A percentile compares a stretch with the other conserved stretches of the same genome.
Conservation (phyloP, 2,797 vertebrate species). For the Spondyliosoma cantharus region DNA sequence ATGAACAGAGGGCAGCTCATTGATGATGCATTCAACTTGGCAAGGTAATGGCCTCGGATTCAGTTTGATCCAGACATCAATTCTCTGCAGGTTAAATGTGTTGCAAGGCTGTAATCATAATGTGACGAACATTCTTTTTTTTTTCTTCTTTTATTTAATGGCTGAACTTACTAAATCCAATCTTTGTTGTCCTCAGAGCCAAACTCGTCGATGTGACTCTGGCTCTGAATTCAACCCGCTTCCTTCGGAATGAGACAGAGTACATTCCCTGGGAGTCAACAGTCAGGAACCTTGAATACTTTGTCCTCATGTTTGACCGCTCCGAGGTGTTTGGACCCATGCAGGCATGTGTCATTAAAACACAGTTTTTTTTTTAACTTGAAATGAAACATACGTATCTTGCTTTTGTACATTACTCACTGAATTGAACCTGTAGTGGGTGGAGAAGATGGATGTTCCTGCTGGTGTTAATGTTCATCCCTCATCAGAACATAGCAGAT, state of each 20-base stretch:
- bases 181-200: conserved; percentile 67
- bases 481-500: conserved; percentile 4
- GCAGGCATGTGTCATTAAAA: conserved; percentile 69
- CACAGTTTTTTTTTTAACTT: neutral
- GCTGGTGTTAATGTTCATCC: neutral
- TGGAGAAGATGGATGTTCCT: neutral
- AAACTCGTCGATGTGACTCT: conserved; percentile 75
- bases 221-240: conserved; percentile 82
- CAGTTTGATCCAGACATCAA: neutral
- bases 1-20: conserved; percentile 84
- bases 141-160: neutral
- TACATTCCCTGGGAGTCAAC: conserved; percentile 82
- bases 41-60: conserved; percentile 73
- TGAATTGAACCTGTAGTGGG: neutral
- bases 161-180: neutral
- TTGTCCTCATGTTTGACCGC: conserved; percentile 85
- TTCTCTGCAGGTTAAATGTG: neutral
- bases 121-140: neutral
- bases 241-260: conserved; percentile 75
- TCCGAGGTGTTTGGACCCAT: conserved; percentile 84
- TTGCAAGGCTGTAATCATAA: neutral
- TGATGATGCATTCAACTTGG: conserved; percentile 85
- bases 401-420: neutral
- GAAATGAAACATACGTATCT: neutral
- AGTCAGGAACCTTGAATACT: conserved; percentile 75